Base-by-base conservation (phyloP, 2,797 vertebrate genomes). In the Mus caroli region DNA sequence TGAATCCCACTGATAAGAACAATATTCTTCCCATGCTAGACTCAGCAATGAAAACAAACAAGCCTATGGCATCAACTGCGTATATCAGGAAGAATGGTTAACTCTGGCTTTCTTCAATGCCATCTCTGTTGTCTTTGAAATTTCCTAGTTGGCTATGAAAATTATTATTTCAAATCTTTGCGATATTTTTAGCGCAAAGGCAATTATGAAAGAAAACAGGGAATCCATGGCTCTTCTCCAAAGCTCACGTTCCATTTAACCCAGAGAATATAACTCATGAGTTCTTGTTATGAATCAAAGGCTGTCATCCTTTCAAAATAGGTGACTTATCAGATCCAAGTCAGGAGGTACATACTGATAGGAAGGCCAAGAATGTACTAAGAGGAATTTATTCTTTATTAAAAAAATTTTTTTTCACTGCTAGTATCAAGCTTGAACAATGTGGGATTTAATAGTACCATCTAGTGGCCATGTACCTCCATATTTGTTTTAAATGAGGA, bases 381-480 rank as follows among this genome's bases (percentile, higher is more conserved):
- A 94, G 90, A 95, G 40, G 40, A 90, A 97, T 40, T 96, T 84
- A 76, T 56, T n/a, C 67, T 58, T 69, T 19, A 40, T 79, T 8
- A 6, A 15, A 17, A 17, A 37, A 43, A 43, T 43, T 43, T 43
- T 43, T 43, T 43, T 46, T 17, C 1, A 5, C 28, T 83, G 69
- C 31, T 12, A 76, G 71, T 10, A 69, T 5, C 20, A n/a, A 87
- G 82, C 95, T 97, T 54, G 58, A 92, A 50, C 22, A 56, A 58
- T 73, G 90, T 73, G 46, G 31, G 77, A 79, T 94, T 88, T 77
- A 91, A 17, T 5, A 97, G 93, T 97, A 86, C 98, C 98, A 98
- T 94, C 98, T 98, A 98, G 98, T 98, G 98, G 98, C 43, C 52
- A 90, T 8, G 4, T 0, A 6, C 2, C 58, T 60, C 85, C 58